A percentile compares a stretch with the other conserved stretches of the same genome.
These are phyloP conservation scores for Drosophila guanche DNA, from an alignment of 1,140 invertebrate genomes.

Conservation along the genomic window DNA sequence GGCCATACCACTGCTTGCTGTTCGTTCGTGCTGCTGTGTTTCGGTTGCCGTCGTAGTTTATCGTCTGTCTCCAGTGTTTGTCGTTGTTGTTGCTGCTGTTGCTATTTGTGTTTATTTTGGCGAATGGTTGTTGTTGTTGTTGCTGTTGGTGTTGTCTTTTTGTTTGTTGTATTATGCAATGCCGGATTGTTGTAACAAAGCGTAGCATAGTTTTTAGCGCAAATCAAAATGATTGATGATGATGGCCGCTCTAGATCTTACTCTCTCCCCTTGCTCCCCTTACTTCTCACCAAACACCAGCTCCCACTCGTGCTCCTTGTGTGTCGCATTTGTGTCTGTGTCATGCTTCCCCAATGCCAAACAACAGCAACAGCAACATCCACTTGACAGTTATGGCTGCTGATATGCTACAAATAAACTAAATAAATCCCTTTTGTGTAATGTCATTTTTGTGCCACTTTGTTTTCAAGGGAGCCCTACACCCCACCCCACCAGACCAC, in stretches of 20 bases:
- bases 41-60: conserved; percentile 57
- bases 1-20: no score
- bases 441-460: conserved; percentile 69
- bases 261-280: neutral
- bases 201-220: conserved; percentile 76
- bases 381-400: conserved; percentile 78
- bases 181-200: conserved; percentile 48
- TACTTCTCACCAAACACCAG: neutral
- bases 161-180: conserved; percentile 40
- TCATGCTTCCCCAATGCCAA: conserved; percentile 16
- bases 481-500: neutral
- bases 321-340: conserved; percentile 28
- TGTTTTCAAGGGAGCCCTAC: conserved; percentile 15
- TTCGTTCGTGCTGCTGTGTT: conserved; percentile 6
- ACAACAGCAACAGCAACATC: conserved; percentile 42
- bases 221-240: conserved; percentile 81
- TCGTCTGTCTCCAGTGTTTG: conserved; percentile 33
- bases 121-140: neutral
- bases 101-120: neutral
- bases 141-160: conserved; percentile 22
- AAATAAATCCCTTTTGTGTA: conserved; percentile 77
- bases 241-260: conserved; percentile 67
- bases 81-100: neutral
- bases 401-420: conserved; percentile 80
- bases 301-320: neutral